Conservation (phyloP, 2,797 vertebrate species). For the Poecilia gillii region DNA sequence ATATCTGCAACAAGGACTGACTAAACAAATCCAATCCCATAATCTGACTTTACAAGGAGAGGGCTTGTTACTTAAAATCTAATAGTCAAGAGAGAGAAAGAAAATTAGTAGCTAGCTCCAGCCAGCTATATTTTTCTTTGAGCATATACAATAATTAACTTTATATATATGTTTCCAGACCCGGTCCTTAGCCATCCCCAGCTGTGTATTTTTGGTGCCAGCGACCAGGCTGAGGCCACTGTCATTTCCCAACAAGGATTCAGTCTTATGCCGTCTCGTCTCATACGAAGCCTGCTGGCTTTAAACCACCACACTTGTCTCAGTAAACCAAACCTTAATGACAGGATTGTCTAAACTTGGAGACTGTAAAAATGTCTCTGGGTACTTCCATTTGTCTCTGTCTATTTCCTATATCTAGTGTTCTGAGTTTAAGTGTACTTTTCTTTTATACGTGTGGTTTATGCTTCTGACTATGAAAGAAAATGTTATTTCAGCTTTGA, state of each 20-base stretch:
- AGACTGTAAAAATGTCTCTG: slow-evolving; percentile 72
- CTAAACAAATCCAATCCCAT: slow-evolving; percentile 48
- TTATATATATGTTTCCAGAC: slow-evolving; percentile 78
- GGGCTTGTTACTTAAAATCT: slow-evolving; percentile 70
- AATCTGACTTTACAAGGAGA: slow-evolving; percentile 49
- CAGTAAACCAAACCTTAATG: slow-evolving; percentile 80
- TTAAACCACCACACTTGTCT: slow-evolving; percentile 75
- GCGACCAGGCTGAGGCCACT: slow-evolving; percentile 71
- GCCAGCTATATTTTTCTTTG: slow-evolving; percentile 81
- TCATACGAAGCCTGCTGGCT: slow-evolving; percentile 69
- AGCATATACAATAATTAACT: slow-evolving; percentile 82
- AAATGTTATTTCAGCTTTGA: slow-evolving; percentile 51
- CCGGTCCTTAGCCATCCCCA: slow-evolving; percentile 72
- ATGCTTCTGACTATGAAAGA: slow-evolving; percentile 54
- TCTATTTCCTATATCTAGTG: slow-evolving; percentile 68
- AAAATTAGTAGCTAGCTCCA: slow-evolving; percentile 75
- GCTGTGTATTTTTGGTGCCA: slow-evolving; percentile 78
- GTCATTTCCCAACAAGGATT: slow-evolving; percentile 76
- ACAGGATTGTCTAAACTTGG: slow-evolving; percentile 78
- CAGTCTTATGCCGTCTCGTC: slow-evolving; percentile 67
- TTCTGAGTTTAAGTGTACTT: slow-evolving; percentile 45
- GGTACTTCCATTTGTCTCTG: slow-evolving; percentile 67
- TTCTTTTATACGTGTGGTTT: slow-evolving; percentile 53
- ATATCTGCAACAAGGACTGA: slow-evolving; percentile 39
- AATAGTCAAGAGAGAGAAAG: slow-evolving; percentile 68